Conservation (phyloP, 2,113 vertebrate species). For the Crotalus helleri region DNA sequence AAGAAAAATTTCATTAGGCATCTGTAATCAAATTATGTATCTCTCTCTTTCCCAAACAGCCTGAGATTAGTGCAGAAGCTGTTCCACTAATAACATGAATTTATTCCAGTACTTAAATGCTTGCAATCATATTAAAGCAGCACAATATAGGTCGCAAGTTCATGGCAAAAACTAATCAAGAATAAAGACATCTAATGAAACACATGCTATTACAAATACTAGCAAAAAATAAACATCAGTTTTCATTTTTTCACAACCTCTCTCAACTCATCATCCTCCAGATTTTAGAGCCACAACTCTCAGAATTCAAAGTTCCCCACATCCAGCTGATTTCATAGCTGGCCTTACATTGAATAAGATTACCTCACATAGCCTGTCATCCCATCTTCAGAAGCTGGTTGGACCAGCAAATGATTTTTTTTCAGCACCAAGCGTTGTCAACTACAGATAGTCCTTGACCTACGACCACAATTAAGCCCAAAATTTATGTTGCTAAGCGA, state of each 20-base stretch:
- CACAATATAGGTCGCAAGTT: background rate
- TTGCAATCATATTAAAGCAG: background rate
- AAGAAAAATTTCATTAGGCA: background rate
- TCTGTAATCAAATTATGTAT: background rate
- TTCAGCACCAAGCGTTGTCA: background rate
- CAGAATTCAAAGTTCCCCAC: background rate
- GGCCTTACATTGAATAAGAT: background rate
- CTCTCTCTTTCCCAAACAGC: background rate
- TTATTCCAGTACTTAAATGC: background rate
- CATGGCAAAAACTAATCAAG: background rate
- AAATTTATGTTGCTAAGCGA: background rate
- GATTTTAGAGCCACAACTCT: background rate
- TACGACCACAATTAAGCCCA: background rate
- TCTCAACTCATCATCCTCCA: background rate
- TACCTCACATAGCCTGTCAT: background rate
- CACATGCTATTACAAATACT: background rate
- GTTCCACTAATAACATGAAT: background rate
- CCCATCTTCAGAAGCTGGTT: background rate
- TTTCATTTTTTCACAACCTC: background rate
- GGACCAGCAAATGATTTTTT: background rate
- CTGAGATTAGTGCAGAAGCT: background rate
- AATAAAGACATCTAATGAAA: background rate
- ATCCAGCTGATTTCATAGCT: background rate
- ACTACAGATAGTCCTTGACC: background rate
- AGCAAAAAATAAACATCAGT: background rate